Conservation (phyloP, 2,797 vertebrate genomes). For the Etheostoma perlongum region DNA sequence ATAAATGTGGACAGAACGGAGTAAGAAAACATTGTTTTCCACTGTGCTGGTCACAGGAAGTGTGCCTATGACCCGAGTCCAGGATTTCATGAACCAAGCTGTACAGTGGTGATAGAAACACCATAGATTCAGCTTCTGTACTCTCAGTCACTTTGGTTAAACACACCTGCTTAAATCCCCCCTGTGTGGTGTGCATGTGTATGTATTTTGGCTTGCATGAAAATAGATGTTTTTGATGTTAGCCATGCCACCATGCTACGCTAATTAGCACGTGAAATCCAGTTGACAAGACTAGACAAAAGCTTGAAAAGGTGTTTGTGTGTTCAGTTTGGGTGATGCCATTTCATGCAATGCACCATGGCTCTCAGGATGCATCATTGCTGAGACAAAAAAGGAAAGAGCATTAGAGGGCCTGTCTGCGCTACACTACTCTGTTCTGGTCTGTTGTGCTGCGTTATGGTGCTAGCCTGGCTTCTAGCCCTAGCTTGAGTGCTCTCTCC, state of each 20-base stretch:
- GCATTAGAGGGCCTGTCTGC: slow-evolving; percentile 75
- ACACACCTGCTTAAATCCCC: slow-evolving; percentile 68
- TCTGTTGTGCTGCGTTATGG: slow-evolving; percentile 79
- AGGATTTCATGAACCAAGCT: slow-evolving; percentile 55
- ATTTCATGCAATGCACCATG: slow-evolving; percentile 82
- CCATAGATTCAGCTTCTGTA: slow-evolving; percentile 38
- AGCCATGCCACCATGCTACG: slow-evolving; percentile 70
- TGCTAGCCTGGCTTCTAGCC: slow-evolving; percentile 79
- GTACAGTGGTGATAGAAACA: slow-evolving; percentile 62
- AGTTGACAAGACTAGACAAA: slow-evolving; percentile 78
- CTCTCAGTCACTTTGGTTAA: slow-evolving; percentile 68
- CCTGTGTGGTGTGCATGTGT: slow-evolving; percentile 47
- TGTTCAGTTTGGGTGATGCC: slow-evolving; percentile 79
- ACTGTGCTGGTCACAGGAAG: slow-evolving; percentile 39
- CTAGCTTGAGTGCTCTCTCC: slow-evolving; percentile 81
- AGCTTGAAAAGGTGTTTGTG: slow-evolving; percentile 80
- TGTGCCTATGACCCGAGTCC: slow-evolving; percentile 40
- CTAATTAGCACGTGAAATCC: slow-evolving; percentile 82
- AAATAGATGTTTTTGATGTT: slow-evolving; percentile 76
- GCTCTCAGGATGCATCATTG: slow-evolving; percentile 78
- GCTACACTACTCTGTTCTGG: slow-evolving; percentile 72
- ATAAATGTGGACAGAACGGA: background rate
- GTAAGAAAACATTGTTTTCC: slow-evolving; percentile 17
- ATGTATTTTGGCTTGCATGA: slow-evolving; percentile 71
- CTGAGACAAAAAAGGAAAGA: slow-evolving; percentile 74